Percentiles rank a stretch among this genome's conserved stretches.
Conservation (phyloP, 2,113 vertebrate genomes). For the Fulmarus glacialis region DNA sequence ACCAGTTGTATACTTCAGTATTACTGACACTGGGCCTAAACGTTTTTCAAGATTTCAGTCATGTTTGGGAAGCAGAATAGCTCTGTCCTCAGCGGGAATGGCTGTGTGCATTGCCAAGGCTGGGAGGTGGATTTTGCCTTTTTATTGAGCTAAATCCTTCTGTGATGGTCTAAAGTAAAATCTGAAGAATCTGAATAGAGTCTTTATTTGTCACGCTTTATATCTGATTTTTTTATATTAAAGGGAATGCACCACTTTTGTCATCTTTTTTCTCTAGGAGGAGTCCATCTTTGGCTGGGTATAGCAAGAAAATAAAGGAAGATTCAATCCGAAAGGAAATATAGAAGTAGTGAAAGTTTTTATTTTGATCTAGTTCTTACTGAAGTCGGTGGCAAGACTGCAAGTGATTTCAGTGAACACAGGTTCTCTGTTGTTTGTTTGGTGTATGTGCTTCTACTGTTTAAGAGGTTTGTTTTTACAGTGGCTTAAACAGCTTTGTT, state of each 20-base stretch:
- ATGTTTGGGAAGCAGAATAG: background rate
- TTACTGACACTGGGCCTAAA: background rate
- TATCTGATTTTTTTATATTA: background rate
- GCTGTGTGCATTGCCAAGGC: background rate
- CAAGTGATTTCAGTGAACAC: background rate
- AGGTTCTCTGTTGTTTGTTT: background rate
- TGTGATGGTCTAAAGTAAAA: background rate
- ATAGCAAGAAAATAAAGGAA: slow-evolving; percentile 35
- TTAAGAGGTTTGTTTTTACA: slow-evolving; percentile 36
- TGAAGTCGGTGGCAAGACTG: background rate
- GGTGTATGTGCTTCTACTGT: background rate
- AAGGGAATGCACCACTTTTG: background rate
- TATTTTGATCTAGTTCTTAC: background rate
- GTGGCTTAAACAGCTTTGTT: slow-evolving; percentile 27
- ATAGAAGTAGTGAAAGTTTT: background rate
- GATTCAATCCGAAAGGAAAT: background rate
- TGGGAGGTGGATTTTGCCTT: background rate
- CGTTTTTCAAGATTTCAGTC: background rate
- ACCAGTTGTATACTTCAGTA: background rate
- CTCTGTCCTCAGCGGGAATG: background rate
- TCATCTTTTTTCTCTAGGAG: slow-evolving; percentile 21
- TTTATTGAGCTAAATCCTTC: background rate
- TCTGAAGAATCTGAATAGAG: background rate
- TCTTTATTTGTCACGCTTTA: background rate
- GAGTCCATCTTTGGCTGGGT: slow-evolving; percentile 62